These are phyloP conservation scores for Xestoiulus laeticollis DNA, from an alignment of 2,888 invertebrate species.

Conservation along the genomic window DNA sequence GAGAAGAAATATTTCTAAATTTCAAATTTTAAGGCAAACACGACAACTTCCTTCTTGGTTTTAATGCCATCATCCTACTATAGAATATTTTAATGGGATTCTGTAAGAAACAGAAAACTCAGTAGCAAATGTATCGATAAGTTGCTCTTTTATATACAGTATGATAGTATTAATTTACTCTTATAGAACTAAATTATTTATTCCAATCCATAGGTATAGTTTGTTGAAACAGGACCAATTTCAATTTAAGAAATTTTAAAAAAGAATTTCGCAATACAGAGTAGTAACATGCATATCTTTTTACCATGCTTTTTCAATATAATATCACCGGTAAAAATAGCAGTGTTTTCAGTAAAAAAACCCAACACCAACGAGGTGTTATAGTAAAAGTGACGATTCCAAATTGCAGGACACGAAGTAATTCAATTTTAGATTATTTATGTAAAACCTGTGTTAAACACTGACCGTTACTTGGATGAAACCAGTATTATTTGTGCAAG, in stretches of 20 bases:
- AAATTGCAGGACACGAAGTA: no score
- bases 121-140: background rate
- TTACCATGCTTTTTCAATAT: background rate
- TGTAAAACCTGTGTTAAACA: no score
- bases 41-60: background rate
- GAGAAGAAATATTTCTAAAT: background rate
- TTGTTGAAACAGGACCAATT: conserved; percentile 27
- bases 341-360: background rate
- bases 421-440: no score
- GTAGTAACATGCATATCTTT: background rate
- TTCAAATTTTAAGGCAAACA: background rate
- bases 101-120: background rate
- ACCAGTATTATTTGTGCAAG: no score
- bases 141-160: background rate
- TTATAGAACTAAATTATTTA: background rate
- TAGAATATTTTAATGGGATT: background rate
- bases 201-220: background rate
- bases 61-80: background rate
- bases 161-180: background rate
- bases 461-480: no score
- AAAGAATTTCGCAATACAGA: background rate
- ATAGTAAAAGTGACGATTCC: no score
- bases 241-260: background rate
- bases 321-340: background rate
- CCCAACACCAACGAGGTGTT: background rate